Evolutionary conservation across 2,113 vertebrate genomes (phyloP), one percentile per base, ranked within the genome.

Genomic region (Notiomystis cincta): DNA sequence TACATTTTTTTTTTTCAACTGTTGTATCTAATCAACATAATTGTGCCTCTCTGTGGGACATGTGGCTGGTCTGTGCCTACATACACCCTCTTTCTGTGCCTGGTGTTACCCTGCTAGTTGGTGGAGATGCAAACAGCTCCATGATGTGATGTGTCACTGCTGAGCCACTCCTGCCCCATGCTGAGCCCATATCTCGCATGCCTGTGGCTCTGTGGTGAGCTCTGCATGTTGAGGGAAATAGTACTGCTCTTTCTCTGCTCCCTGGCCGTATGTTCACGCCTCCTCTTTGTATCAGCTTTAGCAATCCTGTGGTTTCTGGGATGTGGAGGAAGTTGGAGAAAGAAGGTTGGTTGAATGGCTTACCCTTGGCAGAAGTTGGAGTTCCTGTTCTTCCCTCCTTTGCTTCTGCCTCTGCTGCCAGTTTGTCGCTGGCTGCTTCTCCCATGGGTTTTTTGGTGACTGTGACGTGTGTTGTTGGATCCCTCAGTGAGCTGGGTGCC

Each of bases 311-410:
- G 89, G 45, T 86, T 83, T 80, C 37, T 77, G 83, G 83, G 76
- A 90, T 65, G 80, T 69, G 66, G 76, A 89, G 91, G 93, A 96
- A 94, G 82, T 77, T 88, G 70, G 82, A 90, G 73, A 67, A 88
- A 71, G 76, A 72, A 53, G 60, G 45, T 70, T 91, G 83, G 40
- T 77, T 91, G 80, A 87, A 62, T 93, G 64, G 28, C 77, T 90
- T 73, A 83, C 9, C 50, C 33, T 51, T 91, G 76, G 64, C 92
- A 96, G 69, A 92, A 95, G 67, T 15, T 94, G 80, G 89, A 81
- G 77, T 96, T 94, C 83, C 80, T 93, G 60, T 89, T 91, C 58
- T 94, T 66, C 40, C 25, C 54, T 89, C 33, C 23, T 77, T 67
- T 88, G 33, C 67, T 83, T 0, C 71, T 56, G 47, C 37, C 17